Evolutionary conservation across 2,797 vertebrate species (phyloP), one percentile per base, ranked within the genome.

Genomic region (Morelia viridis): DNA sequence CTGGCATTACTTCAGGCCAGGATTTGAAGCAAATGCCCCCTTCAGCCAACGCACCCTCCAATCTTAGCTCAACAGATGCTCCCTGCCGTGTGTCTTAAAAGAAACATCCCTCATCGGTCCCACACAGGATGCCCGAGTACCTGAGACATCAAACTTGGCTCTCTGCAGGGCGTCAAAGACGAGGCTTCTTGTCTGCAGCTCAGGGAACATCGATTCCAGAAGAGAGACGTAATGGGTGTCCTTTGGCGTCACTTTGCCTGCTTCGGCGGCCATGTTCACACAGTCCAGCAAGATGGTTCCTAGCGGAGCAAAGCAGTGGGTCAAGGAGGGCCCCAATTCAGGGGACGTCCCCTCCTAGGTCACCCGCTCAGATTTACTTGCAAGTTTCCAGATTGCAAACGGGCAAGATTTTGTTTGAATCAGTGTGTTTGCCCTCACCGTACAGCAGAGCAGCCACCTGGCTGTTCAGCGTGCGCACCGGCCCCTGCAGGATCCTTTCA

Each of bases 101-200:
- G 17, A 11, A 50, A n/a, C 0, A 17, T 2, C 8, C 1, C 15
- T 68, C 46, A 22, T 0, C 3, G 13, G 28, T 12, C 50, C n/a
- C 3, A 1, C 41, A 8, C 5, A 2, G 1, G 22, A 31, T 1
- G 3, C 7, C 9, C 1, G 3, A 9, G 15, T 57, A 99, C 99
- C 99, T 92, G 98, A 98, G 19, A 99, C 97, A 0, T 99, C 98
- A 5, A 99, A 99, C 96, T 98, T 99, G 85, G 99, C 98, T 0
- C 95, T 96, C 80, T 99, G 98, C 88, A 99, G 97, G 0, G 96
- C 97, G 88, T 98, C 91, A n/a, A 99, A 99, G 46, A 99, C 92
- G n/a, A 95, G n/a, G 10, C 94, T 96, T 0, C 98, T 97, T 0
- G 95, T 95, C 0, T 98, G 98, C 93, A 99, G 97, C 28, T 97